phyloP scores from a whole-genome alignment of 2,797 vertebrate species.

The Mionectes olivaceus region DNA sequence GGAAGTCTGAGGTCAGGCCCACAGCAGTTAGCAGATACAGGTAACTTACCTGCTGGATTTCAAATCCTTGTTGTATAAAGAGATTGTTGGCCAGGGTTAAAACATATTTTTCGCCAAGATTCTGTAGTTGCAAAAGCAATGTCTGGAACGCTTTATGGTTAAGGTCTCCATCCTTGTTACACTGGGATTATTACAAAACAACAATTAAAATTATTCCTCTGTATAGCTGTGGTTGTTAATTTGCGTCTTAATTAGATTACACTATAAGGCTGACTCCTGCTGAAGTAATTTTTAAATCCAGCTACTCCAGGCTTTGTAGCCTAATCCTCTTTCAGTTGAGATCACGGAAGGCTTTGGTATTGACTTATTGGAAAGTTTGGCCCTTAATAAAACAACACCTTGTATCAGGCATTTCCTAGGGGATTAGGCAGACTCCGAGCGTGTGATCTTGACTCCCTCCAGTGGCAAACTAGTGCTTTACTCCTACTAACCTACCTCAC shows the following conservation, averaged over 20 bases:
- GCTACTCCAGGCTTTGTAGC: background rate
- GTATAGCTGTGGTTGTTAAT: background rate
- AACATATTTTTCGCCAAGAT: background rate
- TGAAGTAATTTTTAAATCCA: background rate
- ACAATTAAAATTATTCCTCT: background rate
- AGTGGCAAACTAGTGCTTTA: background rate
- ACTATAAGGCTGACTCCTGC: background rate
- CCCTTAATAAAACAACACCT: background rate
- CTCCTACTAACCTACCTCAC: rapidly evolving
- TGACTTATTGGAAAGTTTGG: background rate
- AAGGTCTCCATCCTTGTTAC: conserved; percentile 45
- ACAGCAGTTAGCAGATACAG: background rate
- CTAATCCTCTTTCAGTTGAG: background rate
- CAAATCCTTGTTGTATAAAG: conserved; percentile 68
- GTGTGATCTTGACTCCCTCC: background rate
- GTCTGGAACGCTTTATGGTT: conserved; percentile 44
- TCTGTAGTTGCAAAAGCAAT: conserved; percentile 69
- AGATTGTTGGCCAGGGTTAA: conserved; percentile 74
- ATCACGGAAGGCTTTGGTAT: background rate
- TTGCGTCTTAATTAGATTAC: background rate
- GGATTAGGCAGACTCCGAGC: background rate
- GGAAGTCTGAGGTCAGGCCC: background rate
- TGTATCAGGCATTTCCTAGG: background rate
- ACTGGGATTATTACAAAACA: conserved; percentile 29
- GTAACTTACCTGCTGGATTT: conserved; percentile 66